Base-by-base conservation (phyloP, 2,797 vertebrate species). In the Poecile montanus region DNA sequence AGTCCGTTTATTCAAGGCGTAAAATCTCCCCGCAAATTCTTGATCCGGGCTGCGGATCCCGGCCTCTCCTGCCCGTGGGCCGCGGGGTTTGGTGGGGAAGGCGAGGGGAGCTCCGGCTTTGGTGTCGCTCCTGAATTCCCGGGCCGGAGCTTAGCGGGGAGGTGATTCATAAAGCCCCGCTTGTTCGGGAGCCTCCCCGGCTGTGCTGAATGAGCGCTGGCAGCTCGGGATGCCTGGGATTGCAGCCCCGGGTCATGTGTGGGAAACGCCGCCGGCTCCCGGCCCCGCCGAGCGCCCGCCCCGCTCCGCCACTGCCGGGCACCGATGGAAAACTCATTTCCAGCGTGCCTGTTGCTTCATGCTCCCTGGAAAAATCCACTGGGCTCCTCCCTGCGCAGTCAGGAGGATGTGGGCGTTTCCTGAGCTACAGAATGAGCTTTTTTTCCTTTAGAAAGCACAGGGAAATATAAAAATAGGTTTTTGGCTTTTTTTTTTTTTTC, bases 341-440 rank as follows among this genome's bases (percentile, higher is more conserved):
- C 87, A 94, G 85, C 61, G 16, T n/a, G 91, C 93, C 91, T 94
- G 86, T 95, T 96, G 90, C 94, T 92, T 84, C 93, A 66, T 10
- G 57, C 84, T 96, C 94, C 80, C 85, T 92, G 89, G 94, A 96
- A 97, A 96, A 97, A 95, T 94, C 96, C 88, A 91, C 78, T 0
- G 89, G 91, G 72, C 84, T 94, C 92, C 88, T 95, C 92, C 92
- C 94, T 96, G 92, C 2, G 6, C 50, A 78, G 89, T 44, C 57
- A 47, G 88, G 70, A 93, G 95, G 94, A 93, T 96, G 95, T 96
- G 93, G 95, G 93, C 34, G 91, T 90, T 96, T 97, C 94, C 93
- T 87, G 94, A 94, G 86, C 85, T 94, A 53, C 77, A 89, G 94
- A 95, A 94, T 93, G 95, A 94, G 87, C 58, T 90, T 95, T 95